phyloP scores from a whole-genome alignment of 2,797 vertebrate species.

The Acanthis flammea region DNA sequence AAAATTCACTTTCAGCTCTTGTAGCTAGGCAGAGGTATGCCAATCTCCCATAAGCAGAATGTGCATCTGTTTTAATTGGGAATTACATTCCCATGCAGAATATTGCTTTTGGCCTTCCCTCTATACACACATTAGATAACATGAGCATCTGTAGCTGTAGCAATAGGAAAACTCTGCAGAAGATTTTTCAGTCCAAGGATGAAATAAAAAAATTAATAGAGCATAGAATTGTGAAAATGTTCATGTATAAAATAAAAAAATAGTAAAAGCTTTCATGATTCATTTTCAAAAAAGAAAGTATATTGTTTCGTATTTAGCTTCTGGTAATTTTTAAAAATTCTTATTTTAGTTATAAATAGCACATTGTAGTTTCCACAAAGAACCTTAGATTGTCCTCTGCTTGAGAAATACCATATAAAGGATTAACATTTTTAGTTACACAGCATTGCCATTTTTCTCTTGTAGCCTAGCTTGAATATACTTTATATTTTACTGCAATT shows the following conservation, averaged over 20 bases:
- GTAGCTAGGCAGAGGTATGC: neutral
- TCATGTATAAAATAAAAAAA: neutral
- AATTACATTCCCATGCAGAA: rapidly evolving
- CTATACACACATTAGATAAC: neutral
- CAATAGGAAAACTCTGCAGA: neutral
- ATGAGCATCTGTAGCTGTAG: neutral
- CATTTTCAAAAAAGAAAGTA: neutral
- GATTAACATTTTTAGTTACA: neutral
- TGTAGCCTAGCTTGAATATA: neutral
- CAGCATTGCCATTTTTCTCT: neutral
- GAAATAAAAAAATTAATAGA: neutral
- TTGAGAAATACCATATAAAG: neutral
- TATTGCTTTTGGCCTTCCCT: neutral
- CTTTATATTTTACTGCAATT: neutral
- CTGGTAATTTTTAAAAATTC: neutral
- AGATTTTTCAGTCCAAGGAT: neutral
- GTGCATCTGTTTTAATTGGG: neutral
- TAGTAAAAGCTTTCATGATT: neutral
- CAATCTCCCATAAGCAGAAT: neutral
- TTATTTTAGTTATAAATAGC: neutral
- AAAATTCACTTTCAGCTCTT: neutral
- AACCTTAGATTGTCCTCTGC: neutral
- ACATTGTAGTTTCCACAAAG: neutral
- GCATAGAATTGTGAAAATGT: neutral
- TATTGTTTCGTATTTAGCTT: neutral